phyloP scores from a whole-genome alignment of 2,113 vertebrate species.

The Probosciger aterrimus region DNA sequence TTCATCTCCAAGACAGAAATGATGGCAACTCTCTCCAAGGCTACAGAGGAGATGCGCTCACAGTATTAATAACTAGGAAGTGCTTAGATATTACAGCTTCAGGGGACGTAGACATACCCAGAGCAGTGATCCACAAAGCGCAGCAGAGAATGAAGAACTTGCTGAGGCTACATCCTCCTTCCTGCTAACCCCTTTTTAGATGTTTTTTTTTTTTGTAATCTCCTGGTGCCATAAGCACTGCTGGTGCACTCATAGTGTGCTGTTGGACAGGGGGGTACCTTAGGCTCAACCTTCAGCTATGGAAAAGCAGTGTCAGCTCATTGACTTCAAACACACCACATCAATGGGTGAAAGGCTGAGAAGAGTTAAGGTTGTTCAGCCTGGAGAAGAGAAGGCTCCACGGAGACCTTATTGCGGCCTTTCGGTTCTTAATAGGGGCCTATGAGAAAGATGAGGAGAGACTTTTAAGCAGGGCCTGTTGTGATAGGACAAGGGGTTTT shows the following conservation, averaged over 20 bases:
- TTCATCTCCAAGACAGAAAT: background rate
- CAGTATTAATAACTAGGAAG: background rate
- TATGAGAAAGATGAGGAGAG: background rate
- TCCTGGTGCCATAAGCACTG: background rate
- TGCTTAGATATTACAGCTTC: background rate
- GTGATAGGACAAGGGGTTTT: background rate
- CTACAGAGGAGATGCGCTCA: background rate
- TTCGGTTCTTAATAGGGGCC: background rate
- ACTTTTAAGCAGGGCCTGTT: background rate
- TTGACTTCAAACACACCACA: background rate
- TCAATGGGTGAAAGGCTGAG: background rate
- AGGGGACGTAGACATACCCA: background rate
- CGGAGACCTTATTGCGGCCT: background rate
- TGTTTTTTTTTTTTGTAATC: background rate
- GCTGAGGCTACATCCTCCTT: background rate
- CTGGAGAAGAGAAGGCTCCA: background rate
- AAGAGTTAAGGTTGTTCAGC: background rate
- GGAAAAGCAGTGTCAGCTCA: background rate
- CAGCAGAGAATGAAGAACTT: background rate
- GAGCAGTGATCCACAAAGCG: background rate
- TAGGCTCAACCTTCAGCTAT: background rate
- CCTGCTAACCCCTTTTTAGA: background rate
- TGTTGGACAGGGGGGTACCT: background rate
- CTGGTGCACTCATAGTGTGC: background rate
- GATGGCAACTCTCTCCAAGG: slow-evolving; percentile 4